Conservation (phyloP, 2,888 invertebrate genomes). For the Bellardia pandia region DNA sequence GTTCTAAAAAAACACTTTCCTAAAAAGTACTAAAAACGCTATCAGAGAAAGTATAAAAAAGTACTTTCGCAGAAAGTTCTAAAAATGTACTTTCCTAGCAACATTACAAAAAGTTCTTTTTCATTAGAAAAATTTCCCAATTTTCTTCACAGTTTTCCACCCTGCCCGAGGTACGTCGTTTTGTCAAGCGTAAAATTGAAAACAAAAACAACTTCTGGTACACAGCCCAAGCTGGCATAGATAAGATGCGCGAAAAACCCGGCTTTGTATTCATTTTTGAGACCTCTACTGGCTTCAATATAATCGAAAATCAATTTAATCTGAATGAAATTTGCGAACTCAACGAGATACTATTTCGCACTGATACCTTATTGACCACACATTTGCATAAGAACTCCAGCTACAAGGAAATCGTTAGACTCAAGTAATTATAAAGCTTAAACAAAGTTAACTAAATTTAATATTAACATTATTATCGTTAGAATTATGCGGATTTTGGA, state of each 20-base stretch:
- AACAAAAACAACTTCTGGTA: constrained; percentile 78
- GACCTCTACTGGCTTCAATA: constrained; percentile 77
- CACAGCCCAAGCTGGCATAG: constrained; percentile 77
- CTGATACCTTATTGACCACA: constrained; percentile 76
- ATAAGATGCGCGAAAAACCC: constrained; percentile 77
- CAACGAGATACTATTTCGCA: constrained; percentile 80
- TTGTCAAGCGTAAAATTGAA: constrained; percentile 78
- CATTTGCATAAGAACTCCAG: constrained; percentile 78
- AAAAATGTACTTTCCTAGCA: too few species aligned
- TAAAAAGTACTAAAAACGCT: too few species aligned
- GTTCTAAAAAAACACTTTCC: too few species aligned
- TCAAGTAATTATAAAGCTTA: constrained; percentile 73
- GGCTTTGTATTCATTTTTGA: constrained; percentile 82
- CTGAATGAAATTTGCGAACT: constrained; percentile 82
- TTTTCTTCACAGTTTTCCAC: constrained; percentile 60
- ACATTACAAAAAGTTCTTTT: not conserved
- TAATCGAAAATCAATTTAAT: constrained; percentile 79
- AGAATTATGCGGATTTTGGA: constrained; percentile 79
- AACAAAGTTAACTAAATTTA: not conserved
- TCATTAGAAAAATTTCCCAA: not conserved
- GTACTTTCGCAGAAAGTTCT: too few species aligned
- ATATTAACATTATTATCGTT: not conserved
- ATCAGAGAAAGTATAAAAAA: too few species aligned
- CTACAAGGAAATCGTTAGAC: constrained; percentile 79
- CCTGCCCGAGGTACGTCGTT: constrained; percentile 76